Conservation (phyloP, 2,888 invertebrate genomes). For the Agrilus cyanescens region DNA sequence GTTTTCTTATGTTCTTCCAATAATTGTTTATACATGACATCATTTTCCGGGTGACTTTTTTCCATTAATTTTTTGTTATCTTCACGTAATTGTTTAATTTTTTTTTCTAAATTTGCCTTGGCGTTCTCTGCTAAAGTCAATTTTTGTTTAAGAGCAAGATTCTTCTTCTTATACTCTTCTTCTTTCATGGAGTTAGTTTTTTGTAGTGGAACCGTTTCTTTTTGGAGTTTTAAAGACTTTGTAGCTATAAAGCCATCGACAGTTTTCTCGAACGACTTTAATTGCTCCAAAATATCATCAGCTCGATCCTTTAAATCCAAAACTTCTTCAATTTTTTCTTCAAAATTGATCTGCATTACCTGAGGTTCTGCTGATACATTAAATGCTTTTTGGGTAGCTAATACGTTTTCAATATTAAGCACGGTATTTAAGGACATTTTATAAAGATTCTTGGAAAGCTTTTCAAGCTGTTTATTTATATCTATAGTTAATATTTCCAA, state of each 20-base stretch:
- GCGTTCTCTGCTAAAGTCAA: conserved; percentile 19
- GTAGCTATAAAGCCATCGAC: not conserved
- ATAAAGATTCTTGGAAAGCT: conserved; percentile 18
- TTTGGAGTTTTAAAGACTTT: conserved; percentile 7
- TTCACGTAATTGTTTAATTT: conserved; percentile 23
- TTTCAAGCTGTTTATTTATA: conserved; percentile 21
- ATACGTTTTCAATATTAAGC: conserved; percentile 14
- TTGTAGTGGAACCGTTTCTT: conserved; percentile 8
- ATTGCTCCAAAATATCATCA: conserved; percentile 17
- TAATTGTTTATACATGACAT: conserved; percentile 21
- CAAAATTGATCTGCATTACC: conserved; percentile 15
- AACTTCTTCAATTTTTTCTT: conserved; percentile 18
- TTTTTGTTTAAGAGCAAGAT: conserved; percentile 20
- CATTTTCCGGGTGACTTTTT: conserved; percentile 13
- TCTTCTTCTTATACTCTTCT: conserved; percentile 24
- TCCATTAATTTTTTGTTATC: conserved; percentile 21
- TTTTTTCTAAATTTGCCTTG: conserved; percentile 22
- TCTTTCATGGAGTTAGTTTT: conserved; percentile 12
- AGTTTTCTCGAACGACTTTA: conserved; percentile 13
- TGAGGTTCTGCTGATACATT: conserved; percentile 16
- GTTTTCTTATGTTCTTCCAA: conserved; percentile 20
- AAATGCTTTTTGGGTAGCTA: conserved; percentile 12
- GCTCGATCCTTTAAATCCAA: conserved; percentile 20
- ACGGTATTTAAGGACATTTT: conserved; percentile 15
- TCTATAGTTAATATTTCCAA: conserved; percentile 22